These are phyloP conservation scores for Drosophila insularis DNA, from an alignment of 1,140 invertebrate species.

Conservation along the genomic window DNA sequence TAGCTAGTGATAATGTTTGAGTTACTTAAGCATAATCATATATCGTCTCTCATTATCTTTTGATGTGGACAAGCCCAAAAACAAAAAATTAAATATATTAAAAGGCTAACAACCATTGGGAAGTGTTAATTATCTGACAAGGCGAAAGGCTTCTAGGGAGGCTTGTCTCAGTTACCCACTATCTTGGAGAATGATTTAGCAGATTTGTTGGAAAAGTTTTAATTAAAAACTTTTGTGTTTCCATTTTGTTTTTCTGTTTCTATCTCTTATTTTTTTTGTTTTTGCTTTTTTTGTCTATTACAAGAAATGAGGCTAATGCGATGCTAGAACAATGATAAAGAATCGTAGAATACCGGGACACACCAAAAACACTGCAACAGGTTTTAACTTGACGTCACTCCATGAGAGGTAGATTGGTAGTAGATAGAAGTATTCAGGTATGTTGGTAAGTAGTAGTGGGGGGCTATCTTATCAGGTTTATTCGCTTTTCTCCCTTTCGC, in stretches of 20 bases:
- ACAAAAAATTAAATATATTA: not conserved
- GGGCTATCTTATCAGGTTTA: not conserved
- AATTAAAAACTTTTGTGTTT: conserved; percentile 71
- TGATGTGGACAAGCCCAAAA: not conserved
- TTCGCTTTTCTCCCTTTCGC: not conserved
- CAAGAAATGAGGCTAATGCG: conserved; percentile 37
- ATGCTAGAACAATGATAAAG: conserved; percentile 50
- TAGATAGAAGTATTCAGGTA: not conserved
- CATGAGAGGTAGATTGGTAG: not conserved
- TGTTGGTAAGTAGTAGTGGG: too few species aligned
- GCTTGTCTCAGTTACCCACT: conserved; percentile 21
- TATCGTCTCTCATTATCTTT: conserved; percentile 14
- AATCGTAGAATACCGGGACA: not conserved
- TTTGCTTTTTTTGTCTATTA: not conserved
- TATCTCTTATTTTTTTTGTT: not conserved
- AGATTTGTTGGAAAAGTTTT: conserved; percentile 70
- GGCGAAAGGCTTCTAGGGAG: conserved; percentile 30
- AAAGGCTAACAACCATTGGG: conserved; percentile 41
- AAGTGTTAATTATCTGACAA: conserved; percentile 78
- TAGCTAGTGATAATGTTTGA: not conserved
- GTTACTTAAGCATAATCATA: conserved; percentile 7
- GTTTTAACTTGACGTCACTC: conserved; percentile 38
- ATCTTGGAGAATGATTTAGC: conserved; percentile 62
- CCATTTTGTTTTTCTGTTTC: not conserved
- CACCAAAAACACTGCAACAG: conserved; percentile 35